Evolutionary conservation across 2,888 invertebrate species (phyloP), one percentile per base, ranked within the genome.

Genomic region (Stramonita haemastoma): DNA sequence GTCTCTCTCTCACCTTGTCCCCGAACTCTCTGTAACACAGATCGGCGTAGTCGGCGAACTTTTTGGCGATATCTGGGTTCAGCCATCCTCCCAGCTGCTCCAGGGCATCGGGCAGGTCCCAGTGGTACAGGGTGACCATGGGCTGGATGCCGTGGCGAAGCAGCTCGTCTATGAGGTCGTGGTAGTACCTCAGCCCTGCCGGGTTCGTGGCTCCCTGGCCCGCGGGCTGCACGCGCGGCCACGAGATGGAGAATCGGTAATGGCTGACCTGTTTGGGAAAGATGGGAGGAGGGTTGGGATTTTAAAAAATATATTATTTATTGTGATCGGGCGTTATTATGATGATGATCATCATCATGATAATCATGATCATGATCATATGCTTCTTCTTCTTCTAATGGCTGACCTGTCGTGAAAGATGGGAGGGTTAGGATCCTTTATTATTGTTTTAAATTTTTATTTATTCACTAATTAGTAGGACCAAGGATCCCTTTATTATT

Each of bases 141-240:
- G 97, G 97, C 87, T 96, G 95, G 90, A 97, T 97, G 26, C 96
- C 96, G 85, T 96, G 96, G 0, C 95, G 96, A 15, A 97, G 91
- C 19, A 98, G 96, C 93, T 97, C 97, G 93, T 98, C 96, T 89
- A 98, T 97, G 86, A 98, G 96, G 92, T 97, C 97, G 93, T 97
- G 97, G 95, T 98, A 98, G 89, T 89, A 89, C 22, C 97, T n/a
- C 22, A 98, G 96, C 66, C 97, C 96, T 94, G 97, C 98, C 60
- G 98, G 89, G 77, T 93, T 93, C 13, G 85, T 77, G 5, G 26
- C 70, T 0, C 34, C 46, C 4, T 87, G 79, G 11, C 94, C 94
- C 17, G 96, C 97, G 0, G 98, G 98, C 91, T 98, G 96, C 86
- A 98, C 96, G 87, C 98, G 96, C 0, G 97, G 96, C 98, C 98